These are phyloP conservation scores for Ophthalmolycus amberensis DNA, from an alignment of 2,113 vertebrate species.

Conservation along the genomic window DNA sequence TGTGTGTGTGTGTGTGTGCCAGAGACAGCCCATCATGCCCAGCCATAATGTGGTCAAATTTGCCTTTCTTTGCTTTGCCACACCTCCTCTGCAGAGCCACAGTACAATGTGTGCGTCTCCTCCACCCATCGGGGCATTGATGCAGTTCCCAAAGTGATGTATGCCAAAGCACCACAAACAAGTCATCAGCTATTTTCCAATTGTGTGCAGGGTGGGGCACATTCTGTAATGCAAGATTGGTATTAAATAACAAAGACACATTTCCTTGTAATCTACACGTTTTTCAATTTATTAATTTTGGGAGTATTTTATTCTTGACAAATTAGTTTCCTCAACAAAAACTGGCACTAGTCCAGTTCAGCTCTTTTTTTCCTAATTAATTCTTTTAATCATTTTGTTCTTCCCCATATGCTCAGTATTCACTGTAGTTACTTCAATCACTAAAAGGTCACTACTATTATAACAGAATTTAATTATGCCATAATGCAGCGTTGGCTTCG, in stretches of 20 bases:
- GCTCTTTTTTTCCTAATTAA: neutral
- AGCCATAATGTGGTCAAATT: conserved; percentile 45
- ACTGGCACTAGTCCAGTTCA: neutral
- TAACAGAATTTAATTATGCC: conserved; percentile 15
- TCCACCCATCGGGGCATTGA: conserved; percentile 16
- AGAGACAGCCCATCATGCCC: conserved; percentile 25
- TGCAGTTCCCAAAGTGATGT: neutral
- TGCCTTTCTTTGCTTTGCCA: conserved; percentile 32
- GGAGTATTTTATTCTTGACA: neutral
- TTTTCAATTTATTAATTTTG: neutral
- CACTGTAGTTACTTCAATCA: neutral
- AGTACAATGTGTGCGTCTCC: neutral
- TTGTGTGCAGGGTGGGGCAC: neutral
- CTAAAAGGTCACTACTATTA: conserved; percentile 4
- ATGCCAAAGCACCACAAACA: conserved; percentile 23
- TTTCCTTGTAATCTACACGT: neutral
- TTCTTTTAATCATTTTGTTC: neutral
- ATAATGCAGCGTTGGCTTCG: conserved; percentile 3
- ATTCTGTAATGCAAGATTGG: neutral
- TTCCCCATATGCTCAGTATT: neutral
- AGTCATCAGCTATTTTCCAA: conserved; percentile 6
- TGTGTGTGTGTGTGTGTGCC: neutral
- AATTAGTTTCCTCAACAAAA: neutral
- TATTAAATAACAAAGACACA: conserved; percentile 6
- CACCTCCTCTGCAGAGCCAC: conserved; percentile 7